These are phyloP conservation scores for Xiphophorus hellerii DNA, from an alignment of 2,113 vertebrate genomes.

Conservation along the genomic window DNA sequence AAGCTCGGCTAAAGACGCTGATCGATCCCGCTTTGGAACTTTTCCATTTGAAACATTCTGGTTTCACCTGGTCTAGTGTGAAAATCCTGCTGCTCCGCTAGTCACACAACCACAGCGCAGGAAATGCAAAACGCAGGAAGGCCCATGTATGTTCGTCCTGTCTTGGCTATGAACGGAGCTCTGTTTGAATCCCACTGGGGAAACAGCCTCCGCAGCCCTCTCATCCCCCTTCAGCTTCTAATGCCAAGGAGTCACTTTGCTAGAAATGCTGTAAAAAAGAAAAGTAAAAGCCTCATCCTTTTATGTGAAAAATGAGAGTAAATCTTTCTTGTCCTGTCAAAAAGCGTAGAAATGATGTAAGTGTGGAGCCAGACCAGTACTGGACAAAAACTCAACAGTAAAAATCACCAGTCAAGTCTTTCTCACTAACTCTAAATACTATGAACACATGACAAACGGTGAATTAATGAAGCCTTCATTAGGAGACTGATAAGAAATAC, in stretches of 20 bases:
- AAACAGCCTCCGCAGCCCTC: slow-evolving; percentile 21
- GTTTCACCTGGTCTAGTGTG: not conserved
- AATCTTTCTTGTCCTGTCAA: slow-evolving; percentile 2
- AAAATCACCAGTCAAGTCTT: no score
- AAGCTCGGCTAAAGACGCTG: slow-evolving; percentile 17
- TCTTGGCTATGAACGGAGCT: slow-evolving; percentile 63
- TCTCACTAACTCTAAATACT: no score
- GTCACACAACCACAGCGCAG: slow-evolving; percentile 24
- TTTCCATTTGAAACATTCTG: slow-evolving; percentile 16
- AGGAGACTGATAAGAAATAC: no score
- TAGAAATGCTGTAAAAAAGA: slow-evolving; percentile 50
- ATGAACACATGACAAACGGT: no score
- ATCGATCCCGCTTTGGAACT: slow-evolving; percentile 27
- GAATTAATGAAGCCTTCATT: no score
- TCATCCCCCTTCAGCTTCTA: slow-evolving; percentile 21
- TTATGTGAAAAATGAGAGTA: slow-evolving; percentile 47
- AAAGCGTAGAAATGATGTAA: not conserved
- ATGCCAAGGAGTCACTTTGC: slow-evolving; percentile 57
- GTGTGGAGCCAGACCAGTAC: not conserved
- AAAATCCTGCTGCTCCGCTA: slow-evolving; percentile 48
- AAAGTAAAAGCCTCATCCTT: slow-evolving; percentile 50
- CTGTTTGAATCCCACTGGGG: slow-evolving; percentile 65
- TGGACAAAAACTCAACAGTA: no score
- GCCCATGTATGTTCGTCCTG: slow-evolving; percentile 66
- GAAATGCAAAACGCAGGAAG: slow-evolving; percentile 60